Conservation (phyloP, 2,797 vertebrate genomes). For the Rhinogobio ventralis region DNA sequence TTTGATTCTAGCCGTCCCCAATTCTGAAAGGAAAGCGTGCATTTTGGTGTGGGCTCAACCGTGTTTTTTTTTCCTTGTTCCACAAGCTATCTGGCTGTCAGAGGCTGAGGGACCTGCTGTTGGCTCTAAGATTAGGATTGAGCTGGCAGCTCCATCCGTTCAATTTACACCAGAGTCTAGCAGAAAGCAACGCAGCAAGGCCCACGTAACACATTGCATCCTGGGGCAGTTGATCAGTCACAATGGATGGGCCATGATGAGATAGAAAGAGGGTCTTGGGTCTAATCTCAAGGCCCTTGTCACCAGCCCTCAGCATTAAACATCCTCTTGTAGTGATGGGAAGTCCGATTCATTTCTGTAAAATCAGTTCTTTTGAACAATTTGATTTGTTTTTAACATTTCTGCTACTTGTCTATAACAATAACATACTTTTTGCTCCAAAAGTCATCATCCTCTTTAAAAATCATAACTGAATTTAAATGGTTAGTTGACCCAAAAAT, state of each 20-base stretch:
- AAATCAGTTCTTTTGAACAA: neutral
- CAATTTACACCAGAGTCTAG: conserved; percentile 26
- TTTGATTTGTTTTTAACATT: neutral
- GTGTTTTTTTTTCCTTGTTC: neutral
- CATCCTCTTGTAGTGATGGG: neutral
- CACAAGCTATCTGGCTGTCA: conserved; percentile 46
- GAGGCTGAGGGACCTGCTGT: conserved; percentile 32
- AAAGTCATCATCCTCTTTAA: no score
- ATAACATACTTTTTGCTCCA: no score
- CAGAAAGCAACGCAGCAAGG: neutral
- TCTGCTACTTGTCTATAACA: neutral
- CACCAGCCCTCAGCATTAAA: conserved; percentile 23
- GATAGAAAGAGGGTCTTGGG: conserved; percentile 22
- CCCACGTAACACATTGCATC: conserved; percentile 26
- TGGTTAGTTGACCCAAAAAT: no score
- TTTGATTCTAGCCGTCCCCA: neutral
- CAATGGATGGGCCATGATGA: conserved; percentile 40
- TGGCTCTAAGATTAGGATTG: conserved; percentile 49
- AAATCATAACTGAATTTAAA: no score
- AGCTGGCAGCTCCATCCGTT: conserved; percentile 53
- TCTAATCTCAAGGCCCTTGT: conserved; percentile 26
- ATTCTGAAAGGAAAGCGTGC: neutral
- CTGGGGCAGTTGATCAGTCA: conserved; percentile 38
- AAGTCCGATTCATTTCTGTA: neutral
- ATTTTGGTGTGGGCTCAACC: neutral